Conservation (phyloP, 2,113 vertebrate species). For the Pteropus alecto region DNA sequence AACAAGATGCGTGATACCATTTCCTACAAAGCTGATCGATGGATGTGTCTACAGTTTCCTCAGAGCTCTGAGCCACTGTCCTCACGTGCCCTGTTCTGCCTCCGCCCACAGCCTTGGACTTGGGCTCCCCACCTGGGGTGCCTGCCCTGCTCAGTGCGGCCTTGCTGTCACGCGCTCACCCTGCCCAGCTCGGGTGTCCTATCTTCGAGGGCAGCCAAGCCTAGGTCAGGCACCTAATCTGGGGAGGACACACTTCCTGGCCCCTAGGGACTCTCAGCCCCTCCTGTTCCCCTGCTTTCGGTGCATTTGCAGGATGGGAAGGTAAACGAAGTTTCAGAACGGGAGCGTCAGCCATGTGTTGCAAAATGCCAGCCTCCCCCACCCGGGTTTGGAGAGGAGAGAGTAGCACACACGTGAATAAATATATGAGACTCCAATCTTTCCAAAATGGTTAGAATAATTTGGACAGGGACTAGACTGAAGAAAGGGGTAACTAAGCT, state of each 20-base stretch:
- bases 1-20: rapidly evolving
- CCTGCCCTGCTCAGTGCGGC: rapidly evolving
- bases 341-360: neutral
- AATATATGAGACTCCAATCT: neutral
- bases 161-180: rapidly evolving
- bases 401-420: no score
- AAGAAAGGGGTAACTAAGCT: neutral
- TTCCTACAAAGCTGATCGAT: neutral
- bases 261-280: neutral
- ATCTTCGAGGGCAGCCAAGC: neutral
- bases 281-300: neutral
- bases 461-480: neutral
- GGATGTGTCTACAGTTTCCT: rapidly evolving
- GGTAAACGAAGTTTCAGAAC: neutral
- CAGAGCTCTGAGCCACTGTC: neutral
- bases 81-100: rapidly evolving
- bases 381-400: neutral
- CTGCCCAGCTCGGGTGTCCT: neutral
- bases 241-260: neutral
- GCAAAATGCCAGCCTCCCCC: neutral
- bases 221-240: neutral
- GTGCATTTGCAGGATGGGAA: neutral
- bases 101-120: rapidly evolving
- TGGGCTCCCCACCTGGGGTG: rapidly evolving
- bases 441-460: neutral